Conservation (phyloP, 2,888 invertebrate species). For the Dinocampus coccinellae region DNA sequence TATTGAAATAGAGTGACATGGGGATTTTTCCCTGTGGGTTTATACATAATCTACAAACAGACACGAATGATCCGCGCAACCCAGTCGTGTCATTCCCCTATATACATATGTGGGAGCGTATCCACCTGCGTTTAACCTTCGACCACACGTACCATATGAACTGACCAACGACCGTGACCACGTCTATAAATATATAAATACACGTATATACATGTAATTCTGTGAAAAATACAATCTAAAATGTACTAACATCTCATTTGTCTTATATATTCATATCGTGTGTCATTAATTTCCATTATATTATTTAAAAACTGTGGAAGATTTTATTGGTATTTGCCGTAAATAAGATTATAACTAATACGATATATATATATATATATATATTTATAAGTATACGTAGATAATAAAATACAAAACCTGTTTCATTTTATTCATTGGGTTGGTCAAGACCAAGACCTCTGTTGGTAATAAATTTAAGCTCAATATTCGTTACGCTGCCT, state of each 20-base stretch:
- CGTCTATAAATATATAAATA: constrained; percentile 22
- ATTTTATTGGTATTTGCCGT: not conserved
- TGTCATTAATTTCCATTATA: not conserved
- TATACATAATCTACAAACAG: not conserved
- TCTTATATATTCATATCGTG: not conserved
- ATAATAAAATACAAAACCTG: not conserved
- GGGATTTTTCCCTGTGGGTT: not conserved
- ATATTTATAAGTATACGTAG: not conserved
- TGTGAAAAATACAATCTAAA: not conserved
- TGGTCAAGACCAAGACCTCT: constrained; percentile 23
- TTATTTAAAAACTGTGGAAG: not conserved
- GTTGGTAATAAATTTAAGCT: constrained; percentile 50
- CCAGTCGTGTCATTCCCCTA: constrained; percentile 5
- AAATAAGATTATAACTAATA: not conserved
- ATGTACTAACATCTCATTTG: not conserved
- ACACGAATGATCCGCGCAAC: not conserved
- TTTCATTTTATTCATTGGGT: constrained; percentile 5
- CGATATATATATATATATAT: constrained; percentile 11
- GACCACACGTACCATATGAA: constrained; percentile 6
- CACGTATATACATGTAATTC: not conserved
- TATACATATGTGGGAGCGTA: constrained; percentile 49
- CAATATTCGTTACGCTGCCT: constrained; percentile 55
- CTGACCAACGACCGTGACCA: constrained; percentile 27
- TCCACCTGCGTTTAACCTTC: constrained; percentile 53
- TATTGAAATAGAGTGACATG: constrained; percentile 6